Conservation (phyloP, 2,888 invertebrate species). For the Malthinus flaveolus region DNA sequence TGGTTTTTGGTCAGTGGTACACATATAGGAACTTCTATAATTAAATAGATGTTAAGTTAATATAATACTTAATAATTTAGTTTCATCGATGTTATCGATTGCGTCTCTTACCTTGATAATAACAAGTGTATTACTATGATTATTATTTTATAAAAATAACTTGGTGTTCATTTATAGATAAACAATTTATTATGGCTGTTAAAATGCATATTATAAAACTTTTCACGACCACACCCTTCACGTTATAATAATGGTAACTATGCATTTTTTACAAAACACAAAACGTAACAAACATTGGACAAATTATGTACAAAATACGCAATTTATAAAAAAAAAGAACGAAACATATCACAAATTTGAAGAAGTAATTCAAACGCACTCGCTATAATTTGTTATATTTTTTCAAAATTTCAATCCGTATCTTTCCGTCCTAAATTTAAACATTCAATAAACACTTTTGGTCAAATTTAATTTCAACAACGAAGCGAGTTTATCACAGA, state of each 20-base stretch:
- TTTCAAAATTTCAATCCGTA: too few relatives aligned
- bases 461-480: constrained; percentile 41
- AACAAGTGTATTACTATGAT: constrained; percentile 16
- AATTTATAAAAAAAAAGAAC: constrained; percentile 25
- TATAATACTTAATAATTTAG: constrained; percentile 25
- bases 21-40: constrained; percentile 25
- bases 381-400: constrained; percentile 11
- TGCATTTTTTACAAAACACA: constrained; percentile 24
- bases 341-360: constrained; percentile 28
- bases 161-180: constrained; percentile 22
- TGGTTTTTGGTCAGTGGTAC: constrained; percentile 32
- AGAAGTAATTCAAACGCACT: constrained; percentile 16
- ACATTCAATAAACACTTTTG: constrained; percentile 3
- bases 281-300: constrained; percentile 13
- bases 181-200: constrained; percentile 11
- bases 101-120: constrained; percentile 22
- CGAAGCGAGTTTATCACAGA: constrained; percentile 53
- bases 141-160: constrained; percentile 21
- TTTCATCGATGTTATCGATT: constrained; percentile 28
- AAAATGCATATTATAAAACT: constrained; percentile 22
- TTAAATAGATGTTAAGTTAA: constrained; percentile 24
- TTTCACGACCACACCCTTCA: too few relatives aligned
- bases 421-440: too few relatives aligned
- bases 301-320: constrained; percentile 22
- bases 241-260: constrained; percentile 12